Percentiles rank a stretch among this genome's conserved stretches.
These are phyloP conservation scores for Centropus unirufus DNA, from an alignment of 2,113 vertebrate genomes.

Conservation along the genomic window DNA sequence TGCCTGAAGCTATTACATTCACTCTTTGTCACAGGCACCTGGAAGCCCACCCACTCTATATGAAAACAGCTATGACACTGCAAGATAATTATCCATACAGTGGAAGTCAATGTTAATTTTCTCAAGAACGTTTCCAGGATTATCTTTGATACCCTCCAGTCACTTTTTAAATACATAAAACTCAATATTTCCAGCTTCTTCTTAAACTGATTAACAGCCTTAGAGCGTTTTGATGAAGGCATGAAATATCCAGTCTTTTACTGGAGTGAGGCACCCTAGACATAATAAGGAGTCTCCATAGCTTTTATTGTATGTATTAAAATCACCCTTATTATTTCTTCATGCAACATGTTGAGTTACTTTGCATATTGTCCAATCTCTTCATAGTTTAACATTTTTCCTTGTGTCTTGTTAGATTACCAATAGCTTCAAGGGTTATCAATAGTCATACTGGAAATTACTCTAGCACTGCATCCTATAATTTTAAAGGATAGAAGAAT, in stretches of 20 bases:
- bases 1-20: constrained; percentile 28
- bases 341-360: neutral
- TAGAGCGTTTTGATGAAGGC: neutral
- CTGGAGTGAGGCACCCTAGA: fast-evolving
- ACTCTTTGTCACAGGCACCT: constrained; percentile 26
- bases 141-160: neutral
- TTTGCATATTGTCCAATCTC: neutral
- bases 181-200: neutral
- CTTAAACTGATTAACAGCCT: neutral
- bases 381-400: neutral
- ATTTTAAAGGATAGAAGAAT: neutral
- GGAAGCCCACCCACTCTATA: neutral
- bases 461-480: neutral
- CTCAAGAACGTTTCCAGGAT: neutral
- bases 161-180: neutral
- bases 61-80: neutral
- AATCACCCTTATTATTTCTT: neutral
- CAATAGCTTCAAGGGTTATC: neutral
- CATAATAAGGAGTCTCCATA: neutral
- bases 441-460: neutral
- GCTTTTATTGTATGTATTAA: neutral
- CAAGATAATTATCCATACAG: constrained; percentile 8
- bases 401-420: neutral
- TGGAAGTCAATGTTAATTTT: neutral
- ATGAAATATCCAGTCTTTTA: neutral